These are phyloP conservation scores for Catocala nupta DNA, from an alignment of 2,888 invertebrate species.

Conservation along the genomic window DNA sequence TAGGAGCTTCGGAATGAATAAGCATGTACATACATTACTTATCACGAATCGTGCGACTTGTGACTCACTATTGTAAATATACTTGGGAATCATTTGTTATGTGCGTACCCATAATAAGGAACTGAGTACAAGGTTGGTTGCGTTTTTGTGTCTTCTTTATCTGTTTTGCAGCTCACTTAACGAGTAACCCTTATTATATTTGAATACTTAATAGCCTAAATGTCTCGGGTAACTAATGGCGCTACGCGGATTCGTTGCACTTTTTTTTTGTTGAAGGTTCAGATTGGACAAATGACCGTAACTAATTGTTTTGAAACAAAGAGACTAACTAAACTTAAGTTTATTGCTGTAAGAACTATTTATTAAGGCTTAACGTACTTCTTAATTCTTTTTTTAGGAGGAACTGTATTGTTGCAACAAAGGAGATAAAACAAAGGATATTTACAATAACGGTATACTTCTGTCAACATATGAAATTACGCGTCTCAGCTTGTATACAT, in stretches of 20 bases:
- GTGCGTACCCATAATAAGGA: constrained; percentile 47
- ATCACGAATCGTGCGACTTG: constrained; percentile 52
- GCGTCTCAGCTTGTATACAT: no score
- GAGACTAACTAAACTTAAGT: no score
- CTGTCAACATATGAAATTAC: no score
- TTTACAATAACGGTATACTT: no score
- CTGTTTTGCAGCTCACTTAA: constrained; percentile 35
- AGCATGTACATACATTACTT: constrained; percentile 63
- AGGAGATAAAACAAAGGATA: not conserved
- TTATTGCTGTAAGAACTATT: no score
- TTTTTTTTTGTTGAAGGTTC: not conserved
- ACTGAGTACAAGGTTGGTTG: constrained; percentile 43
- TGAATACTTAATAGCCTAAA: constrained; percentile 21
- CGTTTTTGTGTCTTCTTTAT: constrained; percentile 44
- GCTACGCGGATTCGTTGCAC: not conserved
- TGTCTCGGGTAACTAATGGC: constrained; percentile 10
- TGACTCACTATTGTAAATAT: constrained; percentile 58
- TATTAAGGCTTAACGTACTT: no score
- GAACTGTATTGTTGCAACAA: no score
- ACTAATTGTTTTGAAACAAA: not conserved
- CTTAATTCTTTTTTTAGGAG: no score
- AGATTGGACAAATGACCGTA: not conserved
- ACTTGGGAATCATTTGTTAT: constrained; percentile 49
- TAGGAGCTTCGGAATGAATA: constrained; percentile 54
- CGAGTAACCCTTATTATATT: constrained; percentile 20